Evolutionary conservation across 1,140 invertebrate species (phyloP), one percentile per base, ranked within the genome.

Genomic region (Stegodyphus dumicola): DNA sequence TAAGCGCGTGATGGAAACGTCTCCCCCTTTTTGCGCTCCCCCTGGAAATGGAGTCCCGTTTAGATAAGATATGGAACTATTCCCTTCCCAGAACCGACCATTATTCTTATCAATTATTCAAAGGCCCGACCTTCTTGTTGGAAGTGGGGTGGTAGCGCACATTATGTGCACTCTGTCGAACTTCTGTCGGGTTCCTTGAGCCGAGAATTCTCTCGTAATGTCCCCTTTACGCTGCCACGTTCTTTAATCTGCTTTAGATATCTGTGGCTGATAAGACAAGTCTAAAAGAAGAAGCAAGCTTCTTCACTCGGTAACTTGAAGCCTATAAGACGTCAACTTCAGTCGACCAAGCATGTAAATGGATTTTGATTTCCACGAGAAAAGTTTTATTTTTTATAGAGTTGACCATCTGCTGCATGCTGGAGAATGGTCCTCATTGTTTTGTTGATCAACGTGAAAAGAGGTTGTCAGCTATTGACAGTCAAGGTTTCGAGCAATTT

Each of bases 81-180:
- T n/a, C 33, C 33, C 33, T 33, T 33, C 33, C 33, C 48, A n/a
- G 48, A 48, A 18, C 64, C 48, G 65, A 53, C 48, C 76, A 64
- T 78, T 78, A 78, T 69, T 54, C 76, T 67, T 78, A 78, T 78
- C 76, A 78, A 78, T 78, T 78, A 78, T 78, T 78, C 76, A 78
- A 78, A 78, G 76, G 56, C 64, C 76, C 64, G 76, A 11, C 51
- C 51, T 69, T 67, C n/a, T 53, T 67, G 76, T 9, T 15, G 56
- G 56, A 15, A 60, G 9, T 9, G 9, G 56, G 56, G 15, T 60
- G 56, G 56, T 11, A 11, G 56, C 56, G 15, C 9, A 9, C 76
- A 13, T 65, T 67, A 67, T 78, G 67, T 78, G 76, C 56, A 78
- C 76, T 51, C 65, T 11, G 54, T 54, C 65, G 49, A 78, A 54